phyloP scores from a whole-genome alignment of 2,113 vertebrate genomes.

The Arothron firmamentum region DNA sequence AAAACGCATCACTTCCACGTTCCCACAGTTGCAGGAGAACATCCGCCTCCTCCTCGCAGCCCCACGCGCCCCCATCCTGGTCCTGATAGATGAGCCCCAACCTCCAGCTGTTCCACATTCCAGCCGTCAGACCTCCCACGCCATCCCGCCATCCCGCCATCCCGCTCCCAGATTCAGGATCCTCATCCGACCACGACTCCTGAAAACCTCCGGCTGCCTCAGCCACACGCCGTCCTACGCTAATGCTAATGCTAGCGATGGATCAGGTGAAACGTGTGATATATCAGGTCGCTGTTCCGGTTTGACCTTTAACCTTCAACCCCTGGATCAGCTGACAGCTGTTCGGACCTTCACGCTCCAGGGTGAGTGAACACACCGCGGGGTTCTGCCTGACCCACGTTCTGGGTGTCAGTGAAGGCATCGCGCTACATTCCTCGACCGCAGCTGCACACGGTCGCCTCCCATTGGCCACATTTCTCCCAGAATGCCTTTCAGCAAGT shows the following conservation, averaged over 20 bases:
- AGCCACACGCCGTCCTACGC: too few relatives aligned
- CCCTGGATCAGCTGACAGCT: conserved; percentile 30
- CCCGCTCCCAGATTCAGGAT: too few relatives aligned
- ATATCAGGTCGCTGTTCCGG: neutral
- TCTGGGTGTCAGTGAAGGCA: conserved; percentile 11
- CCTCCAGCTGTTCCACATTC: conserved; percentile 68
- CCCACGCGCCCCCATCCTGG: conserved; percentile 39
- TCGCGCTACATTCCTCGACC: neutral
- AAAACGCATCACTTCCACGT: conserved; percentile 44
- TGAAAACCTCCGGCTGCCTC: too few relatives aligned
- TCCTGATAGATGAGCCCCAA: conserved; percentile 30
- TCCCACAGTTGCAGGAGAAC: conserved; percentile 51
- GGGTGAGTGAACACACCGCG: conserved; percentile 35
- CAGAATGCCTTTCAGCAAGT: conserved; percentile 4
- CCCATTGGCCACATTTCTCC: neutral
- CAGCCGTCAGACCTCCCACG: conserved; percentile 55
- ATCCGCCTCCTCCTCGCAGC: conserved; percentile 32
- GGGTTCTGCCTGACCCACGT: neutral
- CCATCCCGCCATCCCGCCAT: too few relatives aligned
- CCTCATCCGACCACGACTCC: too few relatives aligned
- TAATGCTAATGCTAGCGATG: too few relatives aligned
- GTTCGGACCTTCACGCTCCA: conserved; percentile 23
- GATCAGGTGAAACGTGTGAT: too few relatives aligned
- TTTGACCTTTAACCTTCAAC: conserved; percentile 26
- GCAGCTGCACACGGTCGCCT: conserved; percentile 22